Base-by-base conservation (phyloP, 2,888 invertebrate species). In the Lumbricus terrestris region DNA sequence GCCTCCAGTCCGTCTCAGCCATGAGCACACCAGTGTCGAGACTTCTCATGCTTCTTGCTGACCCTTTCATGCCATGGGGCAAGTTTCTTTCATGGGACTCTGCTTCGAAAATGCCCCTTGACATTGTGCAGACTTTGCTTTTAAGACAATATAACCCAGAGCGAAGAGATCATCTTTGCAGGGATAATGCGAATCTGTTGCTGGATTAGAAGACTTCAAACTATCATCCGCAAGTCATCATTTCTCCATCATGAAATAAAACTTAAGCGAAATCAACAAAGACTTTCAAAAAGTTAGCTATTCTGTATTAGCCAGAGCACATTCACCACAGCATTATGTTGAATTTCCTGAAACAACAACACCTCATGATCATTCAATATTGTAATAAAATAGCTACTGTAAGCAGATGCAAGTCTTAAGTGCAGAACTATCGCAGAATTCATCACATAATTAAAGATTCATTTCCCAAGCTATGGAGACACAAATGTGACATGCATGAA, bases 11-110 rank as follows among this genome's bases (percentile, higher is more conserved):
- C 34, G 16, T 23, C 37, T 34, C 85, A 85, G 35, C 85, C 85
- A 85, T n/a, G n/a, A 85, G 37, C 37, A 85, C 85, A 35, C 35
- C 85, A 35, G 85, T 85, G 85, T 85, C 85, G 15, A 85, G 85
- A 37, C 85, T 85, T 35, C 85, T 11, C 18, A 85, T 23, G 37
- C 85, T 85, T 85, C 85, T 18, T 85, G 85, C 85, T 18, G 85
- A 85, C 6, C n/a, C 37, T 8, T 85, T 85, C 16, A 3, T 69
- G n/a, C 69, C 69, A 29, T 69, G n/a, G 29, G 8, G 8, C 6
- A 13, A 29, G 69, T 29, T 8, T 69, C 8, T 69, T n/a, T 69
- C 69, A n/a, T n/a, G n/a, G 69, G n/a, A 69, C 69, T 69, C 69
- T 69, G 69, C 29, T 69, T 69, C 29, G 69, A 69, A 15, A n/a